phyloP scores from a whole-genome alignment of 2,888 invertebrate species.

The Philonicus albiceps region DNA sequence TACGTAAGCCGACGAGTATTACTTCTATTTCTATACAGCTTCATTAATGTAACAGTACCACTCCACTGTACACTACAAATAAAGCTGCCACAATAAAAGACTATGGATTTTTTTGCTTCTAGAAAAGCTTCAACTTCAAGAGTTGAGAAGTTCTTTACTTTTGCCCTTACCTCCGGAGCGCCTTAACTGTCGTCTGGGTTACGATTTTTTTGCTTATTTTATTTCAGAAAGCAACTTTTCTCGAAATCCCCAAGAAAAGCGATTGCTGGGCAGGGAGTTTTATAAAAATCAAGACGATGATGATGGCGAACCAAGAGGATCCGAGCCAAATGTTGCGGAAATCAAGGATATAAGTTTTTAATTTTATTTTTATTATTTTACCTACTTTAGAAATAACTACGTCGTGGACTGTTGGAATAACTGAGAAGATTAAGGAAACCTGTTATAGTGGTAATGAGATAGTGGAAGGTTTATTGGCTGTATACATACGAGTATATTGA shows the following conservation, averaged over 20 bases:
- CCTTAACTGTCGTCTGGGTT: background rate
- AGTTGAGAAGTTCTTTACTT: background rate
- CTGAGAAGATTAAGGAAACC: background rate
- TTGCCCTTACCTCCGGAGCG: background rate
- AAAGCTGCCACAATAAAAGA: background rate
- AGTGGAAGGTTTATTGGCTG: background rate
- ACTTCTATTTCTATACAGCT: background rate
- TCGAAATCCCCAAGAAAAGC: background rate
- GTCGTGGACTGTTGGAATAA: background rate
- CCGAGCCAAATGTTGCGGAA: conserved; percentile 16
- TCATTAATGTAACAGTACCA: background rate
- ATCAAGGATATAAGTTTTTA: conserved; percentile 28
- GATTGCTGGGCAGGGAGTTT: background rate
- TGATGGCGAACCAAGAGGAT: background rate
- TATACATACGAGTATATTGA: background rate
- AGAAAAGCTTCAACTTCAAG: background rate
- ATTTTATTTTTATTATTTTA: background rate
- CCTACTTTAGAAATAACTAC: background rate
- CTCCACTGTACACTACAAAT: background rate
- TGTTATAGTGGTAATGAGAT: background rate
- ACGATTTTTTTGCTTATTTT: background rate
- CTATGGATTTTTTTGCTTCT: background rate
- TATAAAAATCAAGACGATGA: background rate
- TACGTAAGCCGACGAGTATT: background rate
- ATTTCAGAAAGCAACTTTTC: conserved; percentile 8